Conservation (phyloP, 2,797 vertebrate genomes). For the Enteromius fasciolatus region DNA sequence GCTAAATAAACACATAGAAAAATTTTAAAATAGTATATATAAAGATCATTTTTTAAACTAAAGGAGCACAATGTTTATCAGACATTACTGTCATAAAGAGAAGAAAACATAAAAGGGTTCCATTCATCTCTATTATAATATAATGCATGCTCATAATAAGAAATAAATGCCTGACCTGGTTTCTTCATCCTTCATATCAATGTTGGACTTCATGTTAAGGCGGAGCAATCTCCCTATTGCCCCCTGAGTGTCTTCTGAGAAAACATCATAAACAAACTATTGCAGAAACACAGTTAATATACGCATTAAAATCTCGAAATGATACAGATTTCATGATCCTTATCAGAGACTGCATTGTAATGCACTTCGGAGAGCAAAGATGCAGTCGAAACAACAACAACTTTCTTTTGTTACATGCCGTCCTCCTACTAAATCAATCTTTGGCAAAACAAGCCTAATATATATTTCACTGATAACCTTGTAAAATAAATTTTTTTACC, state of each 20-base stretch:
- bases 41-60: background rate
- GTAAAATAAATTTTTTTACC: too few species aligned
- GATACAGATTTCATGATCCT: background rate
- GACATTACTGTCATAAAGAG: background rate
- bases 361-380: background rate
- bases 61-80: background rate
- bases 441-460: background rate
- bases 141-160: background rate
- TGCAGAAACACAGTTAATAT: background rate
- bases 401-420: background rate
- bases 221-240: slow-evolving; percentile 75
- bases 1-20: background rate
- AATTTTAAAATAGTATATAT: background rate
- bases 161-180: slow-evolving; percentile 68
- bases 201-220: slow-evolving; percentile 64
- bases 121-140: background rate
- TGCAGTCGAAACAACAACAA: background rate
- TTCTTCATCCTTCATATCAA: slow-evolving; percentile 75
- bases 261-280: background rate
- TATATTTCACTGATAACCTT: background rate
- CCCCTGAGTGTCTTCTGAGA: slow-evolving; percentile 82
- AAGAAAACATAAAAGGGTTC: background rate
- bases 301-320: background rate
- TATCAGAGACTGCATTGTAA: background rate
- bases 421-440: background rate